phyloP scores from a whole-genome alignment of 2,797 vertebrate genomes.

The Periparus ater region DNA sequence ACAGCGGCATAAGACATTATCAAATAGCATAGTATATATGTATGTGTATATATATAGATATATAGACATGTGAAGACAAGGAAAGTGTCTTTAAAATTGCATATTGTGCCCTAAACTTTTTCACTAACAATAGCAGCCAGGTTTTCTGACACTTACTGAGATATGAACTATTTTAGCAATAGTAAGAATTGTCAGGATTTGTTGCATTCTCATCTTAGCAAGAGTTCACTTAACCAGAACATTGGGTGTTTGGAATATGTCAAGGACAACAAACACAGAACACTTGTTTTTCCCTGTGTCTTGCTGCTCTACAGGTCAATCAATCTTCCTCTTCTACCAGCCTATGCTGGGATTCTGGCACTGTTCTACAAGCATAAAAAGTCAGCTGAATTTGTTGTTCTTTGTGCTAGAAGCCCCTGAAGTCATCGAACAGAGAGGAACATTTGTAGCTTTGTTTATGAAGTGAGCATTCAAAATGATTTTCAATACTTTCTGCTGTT shows the following conservation, averaged over 20 bases:
- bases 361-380: background rate
- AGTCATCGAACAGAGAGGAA: background rate
- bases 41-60: too few relatives aligned
- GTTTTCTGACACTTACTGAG: background rate
- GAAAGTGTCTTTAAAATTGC: background rate
- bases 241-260: background rate
- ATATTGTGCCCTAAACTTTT: background rate
- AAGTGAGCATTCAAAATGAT: slow-evolving; percentile 9
- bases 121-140: background rate
- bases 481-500: background rate
- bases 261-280: background rate
- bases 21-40: background rate
- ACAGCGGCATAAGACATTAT: background rate
- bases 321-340: background rate
- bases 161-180: background rate
- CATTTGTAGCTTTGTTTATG: background rate
- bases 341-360: background rate
- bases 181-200: background rate
- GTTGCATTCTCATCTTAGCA: background rate
- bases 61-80: background rate
- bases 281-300: background rate
- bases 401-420: background rate
- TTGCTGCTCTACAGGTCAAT: background rate
- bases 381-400: background rate
- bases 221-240: background rate